These are phyloP conservation scores for Drosophila rellima DNA, from an alignment of 2,888 invertebrate genomes.

Conservation along the genomic window DNA sequence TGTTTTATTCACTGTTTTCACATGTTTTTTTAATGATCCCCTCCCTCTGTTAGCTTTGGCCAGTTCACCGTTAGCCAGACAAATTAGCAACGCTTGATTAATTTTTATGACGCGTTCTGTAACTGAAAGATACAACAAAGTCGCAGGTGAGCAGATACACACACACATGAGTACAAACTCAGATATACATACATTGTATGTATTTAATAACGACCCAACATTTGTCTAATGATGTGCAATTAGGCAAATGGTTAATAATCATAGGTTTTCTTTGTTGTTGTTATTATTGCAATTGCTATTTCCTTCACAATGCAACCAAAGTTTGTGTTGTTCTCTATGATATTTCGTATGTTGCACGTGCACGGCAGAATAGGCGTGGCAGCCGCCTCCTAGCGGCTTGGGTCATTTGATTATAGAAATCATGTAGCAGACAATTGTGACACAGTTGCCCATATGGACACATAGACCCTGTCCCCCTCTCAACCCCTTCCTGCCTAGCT, in stretches of 20 bases:
- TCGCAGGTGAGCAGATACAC: conserved; percentile 9
- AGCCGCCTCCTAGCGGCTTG: conserved; percentile 28
- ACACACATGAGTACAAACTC: neutral
- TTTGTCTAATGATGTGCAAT: conserved; percentile 59
- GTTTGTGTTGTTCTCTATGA: conserved; percentile 21
- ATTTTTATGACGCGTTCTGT: conserved; percentile 65
- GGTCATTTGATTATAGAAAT: conserved; percentile 62
- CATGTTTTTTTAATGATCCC: conserved; percentile 53
- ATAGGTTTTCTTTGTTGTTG: conserved; percentile 18
- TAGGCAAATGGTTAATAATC: conserved; percentile 61
- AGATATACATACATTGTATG: neutral
- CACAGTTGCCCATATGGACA: conserved; percentile 64
- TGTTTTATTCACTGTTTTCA: conserved; percentile 43
- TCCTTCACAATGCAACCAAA: conserved; percentile 40
- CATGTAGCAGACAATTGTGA: conserved; percentile 67
- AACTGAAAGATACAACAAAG: conserved; percentile 55
- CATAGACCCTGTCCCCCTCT: neutral
- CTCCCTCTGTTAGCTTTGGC: neutral
- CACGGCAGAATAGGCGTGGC: conserved; percentile 29
- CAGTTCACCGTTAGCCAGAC: conserved; percentile 55
- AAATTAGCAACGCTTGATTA: conserved; percentile 78
- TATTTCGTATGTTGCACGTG: conserved; percentile 34
- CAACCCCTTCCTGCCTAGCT: neutral
- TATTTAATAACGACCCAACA: conserved; percentile 29
- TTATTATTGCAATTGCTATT: conserved; percentile 20